phyloP scores from a whole-genome alignment of 2,888 invertebrate species.

The Pocota personata region DNA sequence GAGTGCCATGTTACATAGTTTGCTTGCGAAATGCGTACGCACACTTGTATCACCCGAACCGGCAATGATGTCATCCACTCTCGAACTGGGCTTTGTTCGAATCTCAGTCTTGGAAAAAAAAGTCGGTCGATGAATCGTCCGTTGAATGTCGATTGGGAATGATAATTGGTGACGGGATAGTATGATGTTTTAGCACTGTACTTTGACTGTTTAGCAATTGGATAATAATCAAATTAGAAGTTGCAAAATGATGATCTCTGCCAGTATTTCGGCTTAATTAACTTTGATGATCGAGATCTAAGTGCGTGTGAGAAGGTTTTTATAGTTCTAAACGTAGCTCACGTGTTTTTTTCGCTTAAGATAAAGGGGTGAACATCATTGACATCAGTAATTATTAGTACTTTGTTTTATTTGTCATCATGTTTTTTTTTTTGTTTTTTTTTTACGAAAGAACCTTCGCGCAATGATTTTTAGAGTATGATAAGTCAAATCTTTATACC shows the following conservation, averaged over 20 bases:
- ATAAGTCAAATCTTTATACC: neutral
- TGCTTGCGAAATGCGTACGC: neutral
- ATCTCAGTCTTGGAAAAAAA: neutral
- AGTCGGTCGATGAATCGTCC: neutral
- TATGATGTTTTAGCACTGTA: neutral
- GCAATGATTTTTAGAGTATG: too few species aligned
- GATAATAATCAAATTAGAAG: neutral
- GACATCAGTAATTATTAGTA: neutral
- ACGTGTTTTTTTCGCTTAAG: neutral
- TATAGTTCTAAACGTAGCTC: too few species aligned
- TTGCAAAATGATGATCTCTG: neutral
- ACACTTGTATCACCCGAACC: neutral
- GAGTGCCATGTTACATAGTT: neutral
- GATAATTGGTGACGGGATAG: neutral
- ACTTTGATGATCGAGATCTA: neutral
- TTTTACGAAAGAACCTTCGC: too few species aligned
- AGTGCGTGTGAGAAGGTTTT: neutral
- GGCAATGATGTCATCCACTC: slow-evolving; percentile 9
- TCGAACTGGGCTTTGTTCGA: neutral
- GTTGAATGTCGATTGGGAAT: neutral
- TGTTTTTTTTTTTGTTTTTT: neutral
- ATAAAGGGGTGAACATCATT: neutral
- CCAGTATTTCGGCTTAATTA: neutral
- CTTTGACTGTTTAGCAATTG: neutral
- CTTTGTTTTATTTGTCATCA: neutral